Evolutionary conservation across 2,113 vertebrate genomes (phyloP), one percentile per base, ranked within the genome.

Genomic region (Aspidoscelis tigris): DNA sequence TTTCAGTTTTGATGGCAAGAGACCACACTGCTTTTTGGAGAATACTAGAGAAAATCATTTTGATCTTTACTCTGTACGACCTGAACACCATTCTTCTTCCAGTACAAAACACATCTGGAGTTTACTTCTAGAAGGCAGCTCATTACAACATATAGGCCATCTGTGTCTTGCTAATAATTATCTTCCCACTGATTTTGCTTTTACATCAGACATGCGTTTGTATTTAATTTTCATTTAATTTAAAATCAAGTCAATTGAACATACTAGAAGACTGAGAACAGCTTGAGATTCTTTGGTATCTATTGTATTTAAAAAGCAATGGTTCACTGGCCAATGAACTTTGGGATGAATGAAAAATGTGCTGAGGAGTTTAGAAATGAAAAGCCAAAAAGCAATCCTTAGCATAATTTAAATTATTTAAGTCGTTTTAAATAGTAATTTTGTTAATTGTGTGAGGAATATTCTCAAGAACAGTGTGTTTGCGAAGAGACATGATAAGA

Each of bases 21-120:
- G 53, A 65, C 78, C 89, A 84, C 26, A 61, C 11, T 24, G 84
- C 9, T 70, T 73, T 50, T 81, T 71, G 82, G 89, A 81, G 69
- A 89, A 84, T n/a, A 44, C 26, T 6, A 66, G 39, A 22, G 81
- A 83, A 69, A 91, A 89, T 50, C 44, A 68, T 18, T 33, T 82
- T 74, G 33, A 33, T 43, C 81, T 61, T 88, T 41, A 21, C 80
- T 53, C 87, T 41, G 21, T 73, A 22, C 78, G 58, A 86, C 43
- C 14, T 68, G 47, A 84, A 80, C 10, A 69, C n/a, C 2, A 86
- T 85, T 72, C 68, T 41, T 43, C 80, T 86, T 55, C 76, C 12
- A 72, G 3, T 11, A 55, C 44, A 83, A 64, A 71, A 78, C 1
- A 10, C 1, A 76, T 81, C 85, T 90, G 33, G 83, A 61, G 43